Percentiles rank a stretch among this genome's conserved stretches.
Evolutionary conservation across 2,888 invertebrate species (phyloP).

Genomic region (Cryptocephalus primarius): DNA sequence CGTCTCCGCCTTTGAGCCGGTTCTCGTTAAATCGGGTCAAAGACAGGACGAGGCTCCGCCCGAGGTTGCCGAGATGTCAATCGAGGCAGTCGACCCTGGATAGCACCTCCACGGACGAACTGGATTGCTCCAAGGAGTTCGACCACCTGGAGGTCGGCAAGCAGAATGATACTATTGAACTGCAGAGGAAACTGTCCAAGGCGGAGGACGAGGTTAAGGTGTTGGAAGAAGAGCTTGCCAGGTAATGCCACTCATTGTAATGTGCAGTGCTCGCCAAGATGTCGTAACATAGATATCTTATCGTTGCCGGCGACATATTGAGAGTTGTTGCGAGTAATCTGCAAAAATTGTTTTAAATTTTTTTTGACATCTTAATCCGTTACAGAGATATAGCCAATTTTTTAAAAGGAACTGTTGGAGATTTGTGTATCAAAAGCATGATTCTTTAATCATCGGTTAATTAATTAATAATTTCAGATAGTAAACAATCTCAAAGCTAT

Average conservation of each 20-base stretch:
- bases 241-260: conserved; percentile 18
- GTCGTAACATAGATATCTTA: too few species aligned
- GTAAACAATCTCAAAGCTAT: too few species aligned
- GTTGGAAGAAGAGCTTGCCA: conserved; percentile 61
- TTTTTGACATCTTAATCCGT: too few species aligned
- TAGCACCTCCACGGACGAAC: conserved; percentile 51
- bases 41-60: conserved; percentile 37
- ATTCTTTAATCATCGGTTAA: too few species aligned
- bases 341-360: too few species aligned
- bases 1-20: conserved; percentile 53
- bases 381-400: too few species aligned
- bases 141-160: conserved; percentile 39
- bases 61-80: conserved; percentile 31
- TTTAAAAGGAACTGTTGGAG: too few species aligned
- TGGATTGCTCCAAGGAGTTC: conserved; percentile 32
- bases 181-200: conserved; percentile 57
- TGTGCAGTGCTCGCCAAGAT: too few species aligned
- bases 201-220: conserved; percentile 51
- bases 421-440: too few species aligned
- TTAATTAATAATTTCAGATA: too few species aligned
- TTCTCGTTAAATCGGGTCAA: conserved; percentile 51
- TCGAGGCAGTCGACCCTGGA: conserved; percentile 51
- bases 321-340: too few species aligned
- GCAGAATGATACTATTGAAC: conserved; percentile 56
- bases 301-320: too few species aligned